These are phyloP conservation scores for Schlechtendalia chinensis DNA, from an alignment of 1,140 invertebrate species.

Conservation along the genomic window DNA sequence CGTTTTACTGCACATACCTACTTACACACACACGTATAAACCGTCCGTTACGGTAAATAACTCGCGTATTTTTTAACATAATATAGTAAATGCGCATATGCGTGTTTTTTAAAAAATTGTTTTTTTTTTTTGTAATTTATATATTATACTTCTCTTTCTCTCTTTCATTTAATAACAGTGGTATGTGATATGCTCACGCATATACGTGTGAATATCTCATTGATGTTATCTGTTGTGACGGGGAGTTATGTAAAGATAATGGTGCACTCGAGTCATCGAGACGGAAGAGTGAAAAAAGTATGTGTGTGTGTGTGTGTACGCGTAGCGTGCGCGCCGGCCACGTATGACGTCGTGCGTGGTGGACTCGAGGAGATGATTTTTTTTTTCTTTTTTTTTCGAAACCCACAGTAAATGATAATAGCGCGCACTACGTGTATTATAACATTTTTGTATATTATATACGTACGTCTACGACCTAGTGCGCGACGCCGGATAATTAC, in stretches of 20 bases:
- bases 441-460: constrained; percentile 3
- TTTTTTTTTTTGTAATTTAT: neutral
- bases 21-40: neutral
- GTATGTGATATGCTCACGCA: constrained; percentile 37
- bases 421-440: too few relatives aligned
- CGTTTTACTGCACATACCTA: neutral
- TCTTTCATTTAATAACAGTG: constrained; percentile 30
- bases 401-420: neutral
- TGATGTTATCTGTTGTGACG: constrained; percentile 32
- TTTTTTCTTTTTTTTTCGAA: too few relatives aligned
- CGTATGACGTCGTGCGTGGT: neutral
- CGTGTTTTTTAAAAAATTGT: neutral
- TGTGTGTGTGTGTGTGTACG: neutral
- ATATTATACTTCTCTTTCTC: neutral
- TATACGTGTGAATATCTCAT: constrained; percentile 43
- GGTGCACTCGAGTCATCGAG: constrained; percentile 18
- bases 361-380: constrained; percentile 28
- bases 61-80: constrained; percentile 10
- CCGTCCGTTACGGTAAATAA: constrained; percentile 22
- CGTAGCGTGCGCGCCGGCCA: too few relatives aligned
- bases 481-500: constrained; percentile 28
- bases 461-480: neutral
- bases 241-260: constrained; percentile 37
- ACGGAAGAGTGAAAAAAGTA: constrained; percentile 42
- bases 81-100: neutral